A percentile compares a stretch with the other conserved stretches of the same genome.
Conservation (phyloP, 2,888 invertebrate species). For the Pseudococcus viburni region DNA sequence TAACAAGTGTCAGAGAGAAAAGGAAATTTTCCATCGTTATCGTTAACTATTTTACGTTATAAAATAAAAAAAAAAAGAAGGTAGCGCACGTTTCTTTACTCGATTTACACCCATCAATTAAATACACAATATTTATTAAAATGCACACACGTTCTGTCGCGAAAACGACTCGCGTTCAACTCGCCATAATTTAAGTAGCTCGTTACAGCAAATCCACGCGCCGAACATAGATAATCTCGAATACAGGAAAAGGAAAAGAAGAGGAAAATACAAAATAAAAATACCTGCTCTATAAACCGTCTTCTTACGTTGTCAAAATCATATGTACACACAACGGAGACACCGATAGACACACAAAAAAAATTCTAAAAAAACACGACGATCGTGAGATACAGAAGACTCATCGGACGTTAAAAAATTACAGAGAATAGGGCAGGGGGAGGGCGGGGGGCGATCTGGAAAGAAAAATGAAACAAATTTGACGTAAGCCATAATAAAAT, state of each 20-base stretch:
- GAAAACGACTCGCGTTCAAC: neutral
- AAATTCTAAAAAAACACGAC: neutral
- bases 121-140: neutral
- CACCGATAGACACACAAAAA: neutral
- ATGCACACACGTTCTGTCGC: neutral
- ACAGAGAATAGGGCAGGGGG: neutral
- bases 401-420: neutral
- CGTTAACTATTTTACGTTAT: neutral
- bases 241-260: neutral
- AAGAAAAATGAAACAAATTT: neutral
- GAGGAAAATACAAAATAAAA: neutral
- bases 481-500: conserved; percentile 13
- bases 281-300: neutral
- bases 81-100: neutral
- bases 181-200: neutral
- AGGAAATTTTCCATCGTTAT: conserved; percentile 2
- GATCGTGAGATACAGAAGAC: neutral
- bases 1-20: conserved; percentile 9
- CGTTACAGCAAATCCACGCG: neutral
- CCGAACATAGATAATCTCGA: neutral
- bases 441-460: neutral
- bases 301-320: neutral
- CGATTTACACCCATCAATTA: neutral
- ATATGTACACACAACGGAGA: neutral
- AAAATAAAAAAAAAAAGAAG: neutral